Evolutionary conservation across 1,140 invertebrate species (phyloP).

Genomic region (Cotesia vestalis): DNA sequence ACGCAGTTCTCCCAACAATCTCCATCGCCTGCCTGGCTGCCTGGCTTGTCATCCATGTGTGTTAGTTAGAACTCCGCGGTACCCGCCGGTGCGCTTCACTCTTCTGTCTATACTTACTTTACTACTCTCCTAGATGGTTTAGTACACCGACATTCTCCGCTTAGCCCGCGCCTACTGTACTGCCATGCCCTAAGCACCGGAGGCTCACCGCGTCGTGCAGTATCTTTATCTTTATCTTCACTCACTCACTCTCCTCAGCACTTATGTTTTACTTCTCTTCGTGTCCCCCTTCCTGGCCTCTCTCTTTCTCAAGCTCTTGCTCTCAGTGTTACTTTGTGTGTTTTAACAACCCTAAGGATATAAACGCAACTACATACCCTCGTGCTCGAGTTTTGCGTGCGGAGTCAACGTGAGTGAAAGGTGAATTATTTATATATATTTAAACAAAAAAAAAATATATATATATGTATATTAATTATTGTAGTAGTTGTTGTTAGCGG

Average conservation of each 20-base stretch:
- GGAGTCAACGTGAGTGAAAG: background rate
- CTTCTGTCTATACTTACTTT: constrained; percentile 35
- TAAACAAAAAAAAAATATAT: background rate
- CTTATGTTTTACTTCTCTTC: constrained; percentile 38
- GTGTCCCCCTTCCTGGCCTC: background rate
- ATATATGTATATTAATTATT: background rate
- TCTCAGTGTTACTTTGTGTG: constrained; percentile 7
- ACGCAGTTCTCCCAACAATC: constrained; percentile 49
- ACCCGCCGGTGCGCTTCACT: constrained; percentile 50
- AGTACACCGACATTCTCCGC: constrained; percentile 51
- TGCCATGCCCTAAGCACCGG: constrained; percentile 62
- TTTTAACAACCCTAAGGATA: constrained; percentile 16
- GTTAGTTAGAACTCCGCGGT: constrained; percentile 58
- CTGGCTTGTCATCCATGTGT: constrained; percentile 46
- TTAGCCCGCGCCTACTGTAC: constrained; percentile 49
- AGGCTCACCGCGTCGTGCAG: constrained; percentile 44
- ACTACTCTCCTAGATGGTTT: constrained; percentile 38
- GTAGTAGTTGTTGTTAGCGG: background rate
- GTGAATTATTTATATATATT: background rate
- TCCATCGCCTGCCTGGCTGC: constrained; percentile 14
- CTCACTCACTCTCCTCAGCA: constrained; percentile 46
- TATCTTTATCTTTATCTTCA: constrained; percentile 25
- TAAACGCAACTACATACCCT: constrained; percentile 6
- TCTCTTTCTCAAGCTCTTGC: background rate
- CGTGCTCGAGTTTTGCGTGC: background rate